Base-by-base conservation (phyloP, 1,140 invertebrate genomes). In the Euwallacea fornicatus region DNA sequence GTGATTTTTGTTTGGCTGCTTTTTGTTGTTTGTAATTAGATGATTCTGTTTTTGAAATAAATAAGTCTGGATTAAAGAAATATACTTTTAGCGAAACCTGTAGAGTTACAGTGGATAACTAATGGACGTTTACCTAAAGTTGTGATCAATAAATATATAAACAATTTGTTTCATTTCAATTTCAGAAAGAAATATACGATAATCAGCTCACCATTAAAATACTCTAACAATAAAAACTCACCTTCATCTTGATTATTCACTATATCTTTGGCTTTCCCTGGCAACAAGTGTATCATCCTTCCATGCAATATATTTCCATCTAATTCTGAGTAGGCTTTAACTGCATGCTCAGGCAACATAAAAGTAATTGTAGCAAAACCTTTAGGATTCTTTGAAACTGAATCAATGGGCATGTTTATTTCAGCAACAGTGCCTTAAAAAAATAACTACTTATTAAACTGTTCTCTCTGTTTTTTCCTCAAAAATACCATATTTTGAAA, bases 291-390 rank as follows among this genome's bases (percentile, higher is more conserved):
- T 15, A 99, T 79, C 87, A 98, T 91, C 76, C 98, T 84, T 0
- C 98, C 98, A 78, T 94, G 90, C 74, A 97, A 93, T 61, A 90
- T 85, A 6, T 89, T 91, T 4, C 96, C 96, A 83, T 99, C 97
- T 2, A 99, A 83, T 76, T 91, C 88, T 13, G 86, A 85, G 78
- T 92, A 98, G 0, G 98, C 98, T 78, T 88, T 90, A 0, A 94
- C 87, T 0, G 98, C 98, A 84, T 99, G 91, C 82, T 99, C 97
- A 0, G 97, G 96, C 85, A 99, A 91, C 78, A 99, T 83, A 82
- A 91, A 99, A 0, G 94, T 96, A 0, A 99, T 86, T 3, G 92
- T 91, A 0, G 93, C 98, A 84, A 97, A 99, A 3, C 97, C 98
- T 85, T 99, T 98, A 0, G 90, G 85, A 82, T 93, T 90, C 56